Conservation (phyloP, 1,140 invertebrate genomes). For the Arctopsyche grandis region DNA sequence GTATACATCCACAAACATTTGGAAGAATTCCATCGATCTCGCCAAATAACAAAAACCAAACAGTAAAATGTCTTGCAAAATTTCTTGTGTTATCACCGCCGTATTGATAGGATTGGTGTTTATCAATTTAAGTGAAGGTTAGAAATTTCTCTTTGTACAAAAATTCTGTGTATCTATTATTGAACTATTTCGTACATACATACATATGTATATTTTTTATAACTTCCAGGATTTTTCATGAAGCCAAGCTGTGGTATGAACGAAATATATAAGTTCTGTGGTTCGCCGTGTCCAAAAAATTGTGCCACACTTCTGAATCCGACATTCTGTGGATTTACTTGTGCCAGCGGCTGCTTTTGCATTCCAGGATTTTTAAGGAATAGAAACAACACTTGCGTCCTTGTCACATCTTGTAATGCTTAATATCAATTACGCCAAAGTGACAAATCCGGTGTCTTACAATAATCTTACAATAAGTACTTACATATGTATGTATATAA, state of each 20-base stretch:
- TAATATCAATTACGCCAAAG: slow-evolving; percentile 4
- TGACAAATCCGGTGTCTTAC: background rate
- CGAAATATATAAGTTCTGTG: slow-evolving; percentile 41
- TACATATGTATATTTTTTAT: slow-evolving; percentile 12
- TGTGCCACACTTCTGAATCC: slow-evolving; percentile 29
- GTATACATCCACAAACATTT: too few relatives aligned
- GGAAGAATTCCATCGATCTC: too few relatives aligned
- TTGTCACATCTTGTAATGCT: background rate
- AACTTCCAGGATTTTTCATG: slow-evolving; percentile 5
- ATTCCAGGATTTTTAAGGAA: slow-evolving; percentile 34
- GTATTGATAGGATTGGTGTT: background rate
- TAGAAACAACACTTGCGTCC: slow-evolving; percentile 36
- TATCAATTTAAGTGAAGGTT: background rate
- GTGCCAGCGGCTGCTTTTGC: slow-evolving; percentile 40
- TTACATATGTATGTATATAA: too few relatives aligned
- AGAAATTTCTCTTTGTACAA: background rate
- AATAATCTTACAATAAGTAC: background rate
- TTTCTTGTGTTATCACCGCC: background rate
- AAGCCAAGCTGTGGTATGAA: background rate
- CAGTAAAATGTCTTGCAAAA: slow-evolving; percentile 14
- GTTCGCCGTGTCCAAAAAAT: slow-evolving; percentile 33
- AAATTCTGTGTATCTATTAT: too few relatives aligned
- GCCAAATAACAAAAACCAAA: background rate
- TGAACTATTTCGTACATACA: background rate
- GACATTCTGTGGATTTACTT: slow-evolving; percentile 27